A percentile compares a stretch with the other conserved stretches of the same genome.
phyloP scores from a whole-genome alignment of 2,888 invertebrate genomes.

The Tetrapedia diversipes region DNA sequence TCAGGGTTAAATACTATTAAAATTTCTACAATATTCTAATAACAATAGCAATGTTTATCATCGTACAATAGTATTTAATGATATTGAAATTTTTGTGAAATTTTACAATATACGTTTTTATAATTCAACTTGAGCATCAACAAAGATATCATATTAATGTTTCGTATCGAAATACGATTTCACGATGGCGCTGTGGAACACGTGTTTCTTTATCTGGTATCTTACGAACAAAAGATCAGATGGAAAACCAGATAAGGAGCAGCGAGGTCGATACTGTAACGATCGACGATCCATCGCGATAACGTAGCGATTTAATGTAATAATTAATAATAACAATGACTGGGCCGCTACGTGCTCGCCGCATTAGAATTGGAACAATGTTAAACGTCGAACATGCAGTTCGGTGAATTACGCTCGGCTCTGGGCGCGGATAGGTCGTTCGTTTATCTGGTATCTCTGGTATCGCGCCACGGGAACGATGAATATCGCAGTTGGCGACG shows the following conservation, averaged over 20 bases:
- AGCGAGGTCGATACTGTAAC: slow-evolving; percentile 33
- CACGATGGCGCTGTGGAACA: background rate
- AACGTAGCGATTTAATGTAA: slow-evolving; percentile 49
- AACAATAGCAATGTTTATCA: no score
- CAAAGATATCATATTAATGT: no score
- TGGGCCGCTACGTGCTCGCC: slow-evolving; percentile 3
- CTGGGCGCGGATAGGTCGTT: slow-evolving; percentile 16
- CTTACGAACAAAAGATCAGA: slow-evolving; percentile 34
- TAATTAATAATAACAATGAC: slow-evolving; percentile 62
- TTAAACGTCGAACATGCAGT: slow-evolving; percentile 25
- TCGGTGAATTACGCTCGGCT: slow-evolving; percentile 45
- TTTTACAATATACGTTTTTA: no score
- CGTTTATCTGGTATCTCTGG: slow-evolving; percentile 57
- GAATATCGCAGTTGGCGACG: slow-evolving; percentile 42
- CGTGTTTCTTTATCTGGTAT: slow-evolving; percentile 30
- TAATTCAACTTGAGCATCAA: no score
- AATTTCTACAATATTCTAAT: no score
- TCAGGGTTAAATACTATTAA: no score
- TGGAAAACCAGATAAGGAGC: slow-evolving; percentile 1
- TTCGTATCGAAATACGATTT: no score
- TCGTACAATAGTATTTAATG: no score
- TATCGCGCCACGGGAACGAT: slow-evolving; percentile 54
- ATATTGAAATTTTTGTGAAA: no score
- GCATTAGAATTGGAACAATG: slow-evolving; percentile 46
- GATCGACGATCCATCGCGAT: slow-evolving; percentile 57